phyloP scores from a whole-genome alignment of 2,113 vertebrate species.

The Tachycineta bicolor region DNA sequence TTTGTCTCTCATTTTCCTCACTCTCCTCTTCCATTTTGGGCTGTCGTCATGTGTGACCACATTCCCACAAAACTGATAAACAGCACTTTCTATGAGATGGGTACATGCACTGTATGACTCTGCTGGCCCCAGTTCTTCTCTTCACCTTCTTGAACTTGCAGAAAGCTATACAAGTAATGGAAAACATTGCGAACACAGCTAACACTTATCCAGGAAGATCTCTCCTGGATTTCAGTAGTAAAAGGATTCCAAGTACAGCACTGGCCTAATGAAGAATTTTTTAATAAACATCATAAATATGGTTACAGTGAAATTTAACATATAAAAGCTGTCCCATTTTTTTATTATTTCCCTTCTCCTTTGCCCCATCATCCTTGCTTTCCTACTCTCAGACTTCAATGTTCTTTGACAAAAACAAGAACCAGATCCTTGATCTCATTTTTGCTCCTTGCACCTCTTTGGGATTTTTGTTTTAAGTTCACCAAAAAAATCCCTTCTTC shows the following conservation, averaged over 20 bases:
- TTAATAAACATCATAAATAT: background rate
- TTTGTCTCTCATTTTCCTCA: background rate
- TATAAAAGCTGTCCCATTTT: background rate
- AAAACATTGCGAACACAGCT: background rate
- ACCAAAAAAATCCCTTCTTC: background rate
- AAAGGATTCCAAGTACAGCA: background rate
- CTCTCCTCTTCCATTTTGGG: background rate
- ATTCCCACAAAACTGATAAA: background rate
- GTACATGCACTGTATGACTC: background rate
- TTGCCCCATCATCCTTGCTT: background rate
- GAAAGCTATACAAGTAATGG: background rate
- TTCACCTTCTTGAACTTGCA: background rate
- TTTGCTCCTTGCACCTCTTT: background rate
- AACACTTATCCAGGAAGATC: background rate
- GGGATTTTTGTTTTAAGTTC: fast-evolving
- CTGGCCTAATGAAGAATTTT: background rate
- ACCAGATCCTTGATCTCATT: background rate
- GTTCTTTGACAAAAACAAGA: background rate
- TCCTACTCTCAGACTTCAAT: background rate
- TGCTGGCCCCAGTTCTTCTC: background rate
- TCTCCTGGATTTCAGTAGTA: background rate
- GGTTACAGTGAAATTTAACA: background rate
- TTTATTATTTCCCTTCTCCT: background rate
- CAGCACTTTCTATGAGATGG: background rate
- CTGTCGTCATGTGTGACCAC: background rate